phyloP scores from a whole-genome alignment of 2,113 vertebrate species.

The Takifugu bimaculatus region DNA sequence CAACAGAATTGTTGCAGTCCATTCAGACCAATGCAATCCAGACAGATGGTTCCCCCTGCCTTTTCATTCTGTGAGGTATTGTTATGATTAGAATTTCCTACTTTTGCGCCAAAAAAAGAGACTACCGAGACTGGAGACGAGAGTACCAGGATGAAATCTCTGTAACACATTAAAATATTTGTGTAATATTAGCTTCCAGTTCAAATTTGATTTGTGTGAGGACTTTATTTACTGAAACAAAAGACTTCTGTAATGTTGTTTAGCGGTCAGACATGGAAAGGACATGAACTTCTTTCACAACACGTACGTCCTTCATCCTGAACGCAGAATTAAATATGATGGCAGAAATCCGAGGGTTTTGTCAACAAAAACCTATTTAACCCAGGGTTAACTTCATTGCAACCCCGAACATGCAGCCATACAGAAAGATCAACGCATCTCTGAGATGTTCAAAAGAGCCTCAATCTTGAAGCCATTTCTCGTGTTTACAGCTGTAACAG shows the following conservation, averaged over 20 bases:
- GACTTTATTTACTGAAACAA: background rate
- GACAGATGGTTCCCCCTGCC: constrained; percentile 45
- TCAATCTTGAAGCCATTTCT: constrained; percentile 6
- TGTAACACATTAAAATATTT: background rate
- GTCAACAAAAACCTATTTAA: constrained; percentile 7
- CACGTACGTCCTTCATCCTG: background rate
- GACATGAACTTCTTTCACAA: background rate
- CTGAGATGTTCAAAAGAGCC: constrained; percentile 10
- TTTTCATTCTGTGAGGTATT: constrained; percentile 29
- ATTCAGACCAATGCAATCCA: constrained; percentile 18
- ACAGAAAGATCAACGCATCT: background rate
- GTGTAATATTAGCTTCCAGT: background rate
- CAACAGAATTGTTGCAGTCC: constrained; percentile 29
- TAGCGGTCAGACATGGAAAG: background rate
- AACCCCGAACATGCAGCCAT: background rate
- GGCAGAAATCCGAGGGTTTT: constrained; percentile 1
- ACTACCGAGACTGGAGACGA: constrained; percentile 29
- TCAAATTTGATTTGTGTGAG: background rate
- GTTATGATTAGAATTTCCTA: constrained; percentile 24
- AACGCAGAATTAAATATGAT: background rate
- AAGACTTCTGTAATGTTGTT: background rate
- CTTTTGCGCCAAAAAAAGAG: constrained; percentile 32
- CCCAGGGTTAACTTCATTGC: background rate
- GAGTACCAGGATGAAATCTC: constrained; percentile 39
- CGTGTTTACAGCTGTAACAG: constrained; percentile 5